Evolutionary conservation across 2,113 vertebrate genomes (phyloP).

Genomic region (Lycaon pictus): DNA sequence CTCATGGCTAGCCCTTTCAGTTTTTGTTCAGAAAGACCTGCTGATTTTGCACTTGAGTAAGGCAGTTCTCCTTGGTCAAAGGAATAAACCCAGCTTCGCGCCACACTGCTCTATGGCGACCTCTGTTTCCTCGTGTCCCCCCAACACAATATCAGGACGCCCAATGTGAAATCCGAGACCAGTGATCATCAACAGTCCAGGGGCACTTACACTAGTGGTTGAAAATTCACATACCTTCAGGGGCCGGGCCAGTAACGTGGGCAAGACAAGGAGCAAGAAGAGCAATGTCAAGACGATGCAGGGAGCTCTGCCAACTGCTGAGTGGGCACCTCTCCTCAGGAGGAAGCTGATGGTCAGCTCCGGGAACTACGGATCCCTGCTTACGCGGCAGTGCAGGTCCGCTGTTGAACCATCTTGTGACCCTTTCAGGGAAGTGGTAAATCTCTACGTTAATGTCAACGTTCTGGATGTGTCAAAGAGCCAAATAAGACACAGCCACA

Average conservation of each 20-base stretch:
- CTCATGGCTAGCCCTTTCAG: not conserved
- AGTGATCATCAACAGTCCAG: not conserved
- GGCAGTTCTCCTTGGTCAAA: not conserved
- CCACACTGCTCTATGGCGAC: not conserved
- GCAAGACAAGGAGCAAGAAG: not conserved
- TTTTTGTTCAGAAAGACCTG: not conserved
- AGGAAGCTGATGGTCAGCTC: not conserved
- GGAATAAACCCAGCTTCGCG: not conserved
- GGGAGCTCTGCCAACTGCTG: not conserved
- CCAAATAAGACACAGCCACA: not conserved
- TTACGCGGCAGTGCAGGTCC: not conserved
- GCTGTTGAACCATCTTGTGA: not conserved
- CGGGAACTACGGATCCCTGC: not conserved
- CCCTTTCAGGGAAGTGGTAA: not conserved
- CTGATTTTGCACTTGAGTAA: not conserved
- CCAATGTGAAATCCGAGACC: not conserved
- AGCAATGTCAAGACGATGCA: accelerated
- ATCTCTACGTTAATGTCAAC: not conserved
- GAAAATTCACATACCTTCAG: not conserved
- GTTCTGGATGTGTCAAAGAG: not conserved
- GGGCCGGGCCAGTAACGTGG: not conserved
- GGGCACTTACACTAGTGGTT: not conserved
- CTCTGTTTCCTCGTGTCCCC: not conserved
- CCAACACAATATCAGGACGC: not conserved
- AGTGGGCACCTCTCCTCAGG: not conserved